These are phyloP conservation scores for Rhinella marina DNA, from an alignment of 2,797 vertebrate species.

Conservation along the genomic window DNA sequence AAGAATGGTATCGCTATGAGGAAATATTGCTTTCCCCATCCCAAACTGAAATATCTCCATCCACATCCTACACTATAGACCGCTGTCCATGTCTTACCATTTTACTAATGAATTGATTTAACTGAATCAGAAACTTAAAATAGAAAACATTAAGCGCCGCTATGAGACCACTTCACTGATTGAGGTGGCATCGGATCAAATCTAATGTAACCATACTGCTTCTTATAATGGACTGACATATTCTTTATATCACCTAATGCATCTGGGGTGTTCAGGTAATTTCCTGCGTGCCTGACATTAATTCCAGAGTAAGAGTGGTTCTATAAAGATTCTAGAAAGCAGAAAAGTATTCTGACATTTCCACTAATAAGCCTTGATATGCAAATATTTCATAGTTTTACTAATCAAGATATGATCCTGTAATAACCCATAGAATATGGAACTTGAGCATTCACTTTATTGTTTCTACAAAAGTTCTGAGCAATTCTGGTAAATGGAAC, in stretches of 20 bases:
- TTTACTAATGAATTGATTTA: background rate
- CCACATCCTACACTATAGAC: background rate
- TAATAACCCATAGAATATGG: background rate
- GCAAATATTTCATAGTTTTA: background rate
- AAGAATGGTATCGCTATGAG: background rate
- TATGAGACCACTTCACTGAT: background rate
- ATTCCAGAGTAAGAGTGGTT: background rate
- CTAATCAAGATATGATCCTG: background rate
- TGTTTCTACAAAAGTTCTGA: background rate
- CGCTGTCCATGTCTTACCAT: background rate
- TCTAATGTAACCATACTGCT: conserved; percentile 7
- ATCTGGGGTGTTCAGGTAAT: background rate
- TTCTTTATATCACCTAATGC: conserved; percentile 29
- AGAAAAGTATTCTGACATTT: background rate
- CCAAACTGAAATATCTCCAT: background rate
- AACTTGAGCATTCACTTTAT: background rate
- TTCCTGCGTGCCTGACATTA: background rate
- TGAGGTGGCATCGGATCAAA: background rate
- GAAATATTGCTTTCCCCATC: background rate
- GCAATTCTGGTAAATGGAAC: background rate
- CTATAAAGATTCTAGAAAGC: conserved; percentile 5
- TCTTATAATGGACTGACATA: background rate
- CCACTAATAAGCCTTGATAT: background rate
- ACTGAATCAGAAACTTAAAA: background rate
- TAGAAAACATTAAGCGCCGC: background rate